These are phyloP conservation scores for Xylota sylvarum DNA, from an alignment of 2,888 invertebrate species.

Conservation along the genomic window DNA sequence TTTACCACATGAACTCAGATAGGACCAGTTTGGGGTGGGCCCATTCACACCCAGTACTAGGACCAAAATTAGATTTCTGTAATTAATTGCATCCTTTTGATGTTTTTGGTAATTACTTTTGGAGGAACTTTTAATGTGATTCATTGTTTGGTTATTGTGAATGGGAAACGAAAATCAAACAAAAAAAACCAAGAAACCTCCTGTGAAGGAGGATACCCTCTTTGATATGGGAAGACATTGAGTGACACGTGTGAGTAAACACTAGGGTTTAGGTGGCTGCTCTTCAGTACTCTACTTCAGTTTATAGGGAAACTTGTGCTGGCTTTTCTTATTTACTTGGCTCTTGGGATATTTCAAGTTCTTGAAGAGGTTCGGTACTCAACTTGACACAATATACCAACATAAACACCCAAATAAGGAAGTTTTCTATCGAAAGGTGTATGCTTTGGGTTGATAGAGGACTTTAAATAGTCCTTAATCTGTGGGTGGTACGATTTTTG, in stretches of 20 bases:
- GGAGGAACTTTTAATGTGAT: not conserved
- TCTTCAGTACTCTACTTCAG: not conserved
- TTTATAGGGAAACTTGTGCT: not conserved
- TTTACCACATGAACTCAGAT: not conserved
- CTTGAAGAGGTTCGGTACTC: not conserved
- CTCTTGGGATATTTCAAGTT: not conserved
- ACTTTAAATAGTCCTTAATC: not conserved
- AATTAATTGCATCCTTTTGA: slow-evolving; percentile 9
- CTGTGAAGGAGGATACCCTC: not conserved
- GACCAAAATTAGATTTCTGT: slow-evolving; percentile 1
- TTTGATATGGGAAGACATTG: slow-evolving; percentile 7
- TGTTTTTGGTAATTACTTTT: slow-evolving; percentile 5
- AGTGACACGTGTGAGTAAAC: slow-evolving; percentile 7
- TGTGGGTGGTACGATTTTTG: not conserved
- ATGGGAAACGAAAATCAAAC: not conserved
- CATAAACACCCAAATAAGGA: not conserved
- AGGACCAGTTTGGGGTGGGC: not conserved
- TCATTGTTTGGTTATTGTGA: slow-evolving; percentile 3
- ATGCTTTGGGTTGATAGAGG: not conserved
- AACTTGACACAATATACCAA: slow-evolving; percentile 5
- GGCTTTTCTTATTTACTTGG: slow-evolving; percentile 5
- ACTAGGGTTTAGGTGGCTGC: slow-evolving; percentile 1
- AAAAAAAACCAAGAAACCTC: not conserved
- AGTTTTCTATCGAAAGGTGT: no score
- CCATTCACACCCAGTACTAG: no score